Conservation (phyloP, 2,888 invertebrate species). For the Hydrotaea cyrtoneurina region DNA sequence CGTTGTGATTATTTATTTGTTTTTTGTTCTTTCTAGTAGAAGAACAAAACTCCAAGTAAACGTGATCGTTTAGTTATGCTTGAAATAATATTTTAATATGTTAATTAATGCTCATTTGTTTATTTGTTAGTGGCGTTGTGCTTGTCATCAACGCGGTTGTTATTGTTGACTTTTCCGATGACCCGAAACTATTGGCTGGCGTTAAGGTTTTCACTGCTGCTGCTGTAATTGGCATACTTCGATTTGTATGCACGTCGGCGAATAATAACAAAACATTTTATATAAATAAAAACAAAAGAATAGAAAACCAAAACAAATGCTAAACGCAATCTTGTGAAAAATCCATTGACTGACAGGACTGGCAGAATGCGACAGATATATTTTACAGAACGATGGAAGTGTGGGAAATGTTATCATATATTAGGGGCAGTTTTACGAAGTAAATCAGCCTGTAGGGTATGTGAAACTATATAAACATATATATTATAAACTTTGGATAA, state of each 20-base stretch:
- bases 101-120: conserved; percentile 14
- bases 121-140: no score
- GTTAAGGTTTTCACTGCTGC: background rate
- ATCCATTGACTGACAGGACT: background rate
- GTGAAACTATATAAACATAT: no score
- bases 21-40: background rate
- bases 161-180: conserved; percentile 27
- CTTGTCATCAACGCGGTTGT: background rate
- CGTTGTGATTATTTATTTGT: background rate
- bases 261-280: background rate
- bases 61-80: conserved; percentile 13
- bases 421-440: no score
- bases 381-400: no score
- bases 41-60: background rate
- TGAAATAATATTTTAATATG: background rate
- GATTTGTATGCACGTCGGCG: background rate
- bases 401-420: no score
- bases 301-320: background rate
- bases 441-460: no score
- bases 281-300: conserved; percentile 3
- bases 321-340: background rate
- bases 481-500: no score
- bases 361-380: background rate
- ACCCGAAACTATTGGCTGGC: conserved; percentile 17
- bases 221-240: conserved; percentile 6